A percentile compares a stretch with the other conserved stretches of the same genome.
These are phyloP conservation scores for Mesocentrotus franciscanus DNA, from an alignment of 53 echinoderm and acorn worm genomes.

Conservation along the genomic window DNA sequence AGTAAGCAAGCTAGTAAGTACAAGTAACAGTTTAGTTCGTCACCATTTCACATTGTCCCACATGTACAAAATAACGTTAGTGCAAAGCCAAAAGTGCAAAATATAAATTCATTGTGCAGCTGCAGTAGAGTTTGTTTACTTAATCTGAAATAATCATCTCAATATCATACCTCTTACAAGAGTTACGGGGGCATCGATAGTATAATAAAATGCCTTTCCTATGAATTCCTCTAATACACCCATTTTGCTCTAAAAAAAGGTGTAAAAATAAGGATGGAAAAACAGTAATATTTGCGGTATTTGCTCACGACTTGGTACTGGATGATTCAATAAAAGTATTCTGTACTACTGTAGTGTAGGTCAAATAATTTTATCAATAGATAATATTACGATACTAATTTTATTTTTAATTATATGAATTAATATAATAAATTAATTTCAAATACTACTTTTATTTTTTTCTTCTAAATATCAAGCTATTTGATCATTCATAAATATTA, in stretches of 20 bases:
- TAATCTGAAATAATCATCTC: neutral
- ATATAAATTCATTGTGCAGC: too few relatives aligned
- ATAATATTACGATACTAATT: neutral
- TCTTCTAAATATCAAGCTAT: neutral
- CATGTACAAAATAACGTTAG: slow-evolving; percentile 4
- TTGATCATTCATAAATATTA: too few relatives aligned
- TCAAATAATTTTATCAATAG: neutral
- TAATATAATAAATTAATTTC: neutral
- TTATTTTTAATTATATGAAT: neutral
- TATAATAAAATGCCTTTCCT: slow-evolving; percentile 78
- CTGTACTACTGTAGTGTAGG: too few relatives aligned
- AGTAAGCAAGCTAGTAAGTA: too few relatives aligned
- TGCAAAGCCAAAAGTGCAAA: too few relatives aligned
- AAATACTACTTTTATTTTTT: neutral
- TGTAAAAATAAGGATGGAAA: neutral
- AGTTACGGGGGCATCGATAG: slow-evolving; percentile 89
- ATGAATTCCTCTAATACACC: slow-evolving; percentile 75
- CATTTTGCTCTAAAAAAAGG: slow-evolving; percentile 49
- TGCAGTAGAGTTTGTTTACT: neutral
- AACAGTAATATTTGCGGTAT: neutral
- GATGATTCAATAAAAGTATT: too few relatives aligned
- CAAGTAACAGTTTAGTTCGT: too few relatives aligned
- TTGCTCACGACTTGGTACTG: too few relatives aligned
- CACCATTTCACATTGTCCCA: neutral
- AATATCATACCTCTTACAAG: slow-evolving; percentile 79